These are phyloP conservation scores for Lasiurus borealis DNA, from an alignment of 2,113 vertebrate species.

Conservation along the genomic window DNA sequence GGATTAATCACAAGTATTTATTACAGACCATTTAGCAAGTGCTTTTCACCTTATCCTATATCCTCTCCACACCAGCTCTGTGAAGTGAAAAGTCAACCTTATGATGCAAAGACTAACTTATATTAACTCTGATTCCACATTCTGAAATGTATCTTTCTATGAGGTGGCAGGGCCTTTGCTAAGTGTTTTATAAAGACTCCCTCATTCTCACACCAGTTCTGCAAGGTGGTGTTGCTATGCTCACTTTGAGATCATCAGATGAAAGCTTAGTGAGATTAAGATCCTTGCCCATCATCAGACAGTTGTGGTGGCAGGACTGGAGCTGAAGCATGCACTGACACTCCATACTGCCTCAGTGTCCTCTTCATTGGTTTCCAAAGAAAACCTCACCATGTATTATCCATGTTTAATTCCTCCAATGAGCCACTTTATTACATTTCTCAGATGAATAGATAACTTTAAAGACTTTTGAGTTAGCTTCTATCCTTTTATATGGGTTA, in stretches of 20 bases:
- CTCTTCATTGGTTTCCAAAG: background rate
- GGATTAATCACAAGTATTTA: constrained; percentile 61
- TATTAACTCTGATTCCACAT: background rate
- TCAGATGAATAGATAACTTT: background rate
- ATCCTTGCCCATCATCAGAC: background rate
- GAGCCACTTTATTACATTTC: background rate
- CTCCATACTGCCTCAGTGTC: background rate
- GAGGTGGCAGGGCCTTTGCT: background rate
- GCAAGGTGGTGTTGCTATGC: background rate
- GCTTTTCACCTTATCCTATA: background rate
- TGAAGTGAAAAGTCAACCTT: background rate
- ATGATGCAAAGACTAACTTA: background rate
- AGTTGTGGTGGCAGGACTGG: background rate
- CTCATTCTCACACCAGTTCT: background rate
- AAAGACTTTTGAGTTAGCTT: background rate
- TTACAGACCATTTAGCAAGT: constrained; percentile 23
- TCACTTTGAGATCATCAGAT: constrained; percentile 22
- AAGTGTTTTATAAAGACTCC: background rate
- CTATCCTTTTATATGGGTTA: background rate
- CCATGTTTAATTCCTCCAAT: background rate
- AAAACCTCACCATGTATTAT: background rate
- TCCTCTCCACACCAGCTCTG: background rate
- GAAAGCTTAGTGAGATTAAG: background rate
- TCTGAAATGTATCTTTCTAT: background rate
- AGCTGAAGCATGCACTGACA: background rate